A percentile compares a stretch with the other conserved stretches of the same genome.
phyloP scores from a whole-genome alignment of 1,140 invertebrate species.

The Maconellicoccus hirsutus region DNA sequence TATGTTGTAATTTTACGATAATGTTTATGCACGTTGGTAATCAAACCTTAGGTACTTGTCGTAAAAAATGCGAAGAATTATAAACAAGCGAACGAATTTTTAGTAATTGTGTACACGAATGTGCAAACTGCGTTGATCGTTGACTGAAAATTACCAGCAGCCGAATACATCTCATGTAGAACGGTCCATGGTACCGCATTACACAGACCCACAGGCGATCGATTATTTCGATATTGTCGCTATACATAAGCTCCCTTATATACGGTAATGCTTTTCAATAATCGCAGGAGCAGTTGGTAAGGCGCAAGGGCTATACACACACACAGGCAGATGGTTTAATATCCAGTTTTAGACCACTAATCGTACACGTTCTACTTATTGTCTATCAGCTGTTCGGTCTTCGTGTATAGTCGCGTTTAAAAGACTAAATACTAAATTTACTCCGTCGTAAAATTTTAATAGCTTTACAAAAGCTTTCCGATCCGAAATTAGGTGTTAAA shows the following conservation, averaged over 20 bases:
- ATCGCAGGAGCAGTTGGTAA: slow-evolving; percentile 15
- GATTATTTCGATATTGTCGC: slow-evolving; percentile 3
- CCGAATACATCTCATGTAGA: no score
- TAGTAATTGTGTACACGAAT: no score
- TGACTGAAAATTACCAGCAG: no score
- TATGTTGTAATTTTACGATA: no score
- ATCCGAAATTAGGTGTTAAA: slow-evolving; percentile 9
- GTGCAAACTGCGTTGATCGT: no score
- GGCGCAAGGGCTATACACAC: not conserved
- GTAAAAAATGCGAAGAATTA: no score
- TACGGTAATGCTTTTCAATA: slow-evolving; percentile 17
- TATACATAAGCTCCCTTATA: not conserved
- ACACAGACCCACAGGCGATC: not conserved
- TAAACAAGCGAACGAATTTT: no score
- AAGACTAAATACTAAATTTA: not conserved
- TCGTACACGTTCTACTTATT: slow-evolving; percentile 16
- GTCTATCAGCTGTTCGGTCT: not conserved
- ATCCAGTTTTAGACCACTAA: slow-evolving; percentile 21
- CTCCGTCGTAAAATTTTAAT: slow-evolving; percentile 9
- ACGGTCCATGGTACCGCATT: no score
- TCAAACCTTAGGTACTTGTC: no score
- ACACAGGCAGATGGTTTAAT: slow-evolving; percentile 18
- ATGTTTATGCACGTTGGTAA: no score
- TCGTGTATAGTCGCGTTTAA: not conserved
- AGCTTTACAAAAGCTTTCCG: not conserved